Conservation (phyloP, 2,113 vertebrate genomes). For the Brienomyrus brachyistius region DNA sequence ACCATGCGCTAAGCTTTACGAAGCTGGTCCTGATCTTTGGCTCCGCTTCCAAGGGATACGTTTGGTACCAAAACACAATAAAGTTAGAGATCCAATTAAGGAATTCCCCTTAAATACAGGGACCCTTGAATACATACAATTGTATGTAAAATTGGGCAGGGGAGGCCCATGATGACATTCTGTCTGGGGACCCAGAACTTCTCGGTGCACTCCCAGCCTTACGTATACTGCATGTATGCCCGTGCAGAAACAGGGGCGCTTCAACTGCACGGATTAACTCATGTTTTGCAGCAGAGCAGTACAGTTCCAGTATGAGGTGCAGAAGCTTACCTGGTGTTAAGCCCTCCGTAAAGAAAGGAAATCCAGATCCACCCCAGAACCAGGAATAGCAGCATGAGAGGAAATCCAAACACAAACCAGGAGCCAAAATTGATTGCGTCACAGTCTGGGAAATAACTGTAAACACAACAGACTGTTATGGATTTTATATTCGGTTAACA, state of each 20-base stretch:
- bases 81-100: neutral
- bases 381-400: constrained; percentile 88
- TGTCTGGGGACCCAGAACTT: neutral
- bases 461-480: constrained; percentile 21
- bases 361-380: constrained; percentile 90
- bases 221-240: neutral
- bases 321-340: constrained; percentile 69
- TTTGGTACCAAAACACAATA: neutral
- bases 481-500: neutral
- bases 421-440: constrained; percentile 93
- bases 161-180: neutral
- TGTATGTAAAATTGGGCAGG: neutral
- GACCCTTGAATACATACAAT: neutral
- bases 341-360: constrained; percentile 76
- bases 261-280: neutral
- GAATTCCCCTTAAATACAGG: neutral
- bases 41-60: neutral
- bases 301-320: neutral
- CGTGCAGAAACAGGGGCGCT: neutral
- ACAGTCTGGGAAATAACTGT: constrained; percentile 86
- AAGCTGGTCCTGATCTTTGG: neutral
- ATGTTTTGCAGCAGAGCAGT: neutral
- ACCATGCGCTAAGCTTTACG: neutral
- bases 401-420: constrained; percentile 94
- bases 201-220: neutral